Evolutionary conservation across 2,113 vertebrate genomes (phyloP).

Genomic region (Lophius piscatorius): DNA sequence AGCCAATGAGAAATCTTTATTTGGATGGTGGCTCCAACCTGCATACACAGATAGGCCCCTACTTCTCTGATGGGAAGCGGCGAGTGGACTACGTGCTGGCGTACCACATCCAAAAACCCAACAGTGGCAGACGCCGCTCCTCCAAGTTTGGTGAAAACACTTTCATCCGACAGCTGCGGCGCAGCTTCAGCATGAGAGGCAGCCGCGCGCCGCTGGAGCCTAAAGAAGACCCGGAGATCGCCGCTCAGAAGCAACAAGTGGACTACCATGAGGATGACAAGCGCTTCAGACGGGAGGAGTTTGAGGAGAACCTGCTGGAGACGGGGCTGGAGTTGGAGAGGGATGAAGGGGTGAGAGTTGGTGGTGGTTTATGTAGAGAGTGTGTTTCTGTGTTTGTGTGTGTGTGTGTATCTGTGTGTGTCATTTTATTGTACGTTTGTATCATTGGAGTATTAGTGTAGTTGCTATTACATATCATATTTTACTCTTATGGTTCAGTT

Average conservation of each 20-base stretch:
- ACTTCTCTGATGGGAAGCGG: conserved; percentile 88
- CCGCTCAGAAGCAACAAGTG: conserved; percentile 70
- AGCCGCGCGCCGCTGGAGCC: conserved; percentile 69
- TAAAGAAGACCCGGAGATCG: conserved; percentile 77
- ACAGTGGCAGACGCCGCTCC: conserved; percentile 43
- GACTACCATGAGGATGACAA: conserved; percentile 90
- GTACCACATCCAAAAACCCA: conserved; percentile 88
- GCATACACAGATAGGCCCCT: conserved; percentile 80
- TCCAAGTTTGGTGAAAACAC: conserved; percentile 63
- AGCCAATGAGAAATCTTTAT: conserved; percentile 85
- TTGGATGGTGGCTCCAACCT: conserved; percentile 76
- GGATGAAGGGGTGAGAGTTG: conserved; percentile 85
- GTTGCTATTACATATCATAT: too few species aligned
- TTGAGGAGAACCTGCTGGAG: conserved; percentile 89
- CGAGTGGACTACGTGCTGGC: conserved; percentile 93
- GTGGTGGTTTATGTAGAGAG: too few species aligned
- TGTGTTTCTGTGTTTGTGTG: too few species aligned
- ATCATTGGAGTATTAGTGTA: too few species aligned
- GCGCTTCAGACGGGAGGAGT: conserved; percentile 87
- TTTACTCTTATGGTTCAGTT: too few species aligned
- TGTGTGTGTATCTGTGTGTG: too few species aligned
- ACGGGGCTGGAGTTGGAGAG: conserved; percentile 92
- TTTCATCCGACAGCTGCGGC: conserved; percentile 62
- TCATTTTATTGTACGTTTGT: too few species aligned
- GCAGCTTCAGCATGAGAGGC: conserved; percentile 67